Base-by-base conservation (phyloP, 2,888 invertebrate genomes). In the Mylabris sibirica region DNA sequence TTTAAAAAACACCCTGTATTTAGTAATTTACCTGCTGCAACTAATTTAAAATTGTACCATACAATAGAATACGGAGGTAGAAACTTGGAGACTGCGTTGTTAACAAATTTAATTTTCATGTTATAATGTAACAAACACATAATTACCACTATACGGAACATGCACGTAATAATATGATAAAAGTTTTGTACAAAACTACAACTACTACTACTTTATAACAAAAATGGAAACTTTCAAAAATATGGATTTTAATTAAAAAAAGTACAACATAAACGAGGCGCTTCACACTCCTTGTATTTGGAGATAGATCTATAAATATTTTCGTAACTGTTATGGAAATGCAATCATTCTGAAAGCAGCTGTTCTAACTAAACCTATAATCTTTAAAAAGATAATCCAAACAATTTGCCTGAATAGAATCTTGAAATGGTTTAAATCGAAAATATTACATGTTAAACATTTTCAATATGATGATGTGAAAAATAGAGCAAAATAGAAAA, bases 81-180 rank as follows among this genome's bases (percentile, higher is more conserved):
- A 49, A 49, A 49, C 20, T 49, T 49, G 4, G 20, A 49, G 20
- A 49, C 8, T 20, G 4, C 11, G n/a, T 26, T 22, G 24, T 14
- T 26, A 57, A 57, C 57, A 57, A 57, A 57, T 57, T 26, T 26
- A 57, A 57, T 24, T 57, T 57, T 57, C 57, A 26, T 57, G 12
- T 24, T 53, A 12, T 24, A 24, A 53, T 53, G 57, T 57, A 57
- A 57, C 57, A 57, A 57, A 57, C 26, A 57, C 26, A 57, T 57
- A 22, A 53, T 53, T 53, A 53, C 24, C 22, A 22, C 24, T 22
- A 12, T 22, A 53, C 12, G 22, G 24, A 22, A 22, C 4, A 12
- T 22, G 11, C 17, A 38, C 14, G 44, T 49, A 57, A 12, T 26
- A 14, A 12, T 26, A 14, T n/a, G 14, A 26, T 57, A 8, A 14